These are phyloP conservation scores for Taurulus bubalis DNA, from an alignment of 2,113 vertebrate genomes.

Conservation along the genomic window DNA sequence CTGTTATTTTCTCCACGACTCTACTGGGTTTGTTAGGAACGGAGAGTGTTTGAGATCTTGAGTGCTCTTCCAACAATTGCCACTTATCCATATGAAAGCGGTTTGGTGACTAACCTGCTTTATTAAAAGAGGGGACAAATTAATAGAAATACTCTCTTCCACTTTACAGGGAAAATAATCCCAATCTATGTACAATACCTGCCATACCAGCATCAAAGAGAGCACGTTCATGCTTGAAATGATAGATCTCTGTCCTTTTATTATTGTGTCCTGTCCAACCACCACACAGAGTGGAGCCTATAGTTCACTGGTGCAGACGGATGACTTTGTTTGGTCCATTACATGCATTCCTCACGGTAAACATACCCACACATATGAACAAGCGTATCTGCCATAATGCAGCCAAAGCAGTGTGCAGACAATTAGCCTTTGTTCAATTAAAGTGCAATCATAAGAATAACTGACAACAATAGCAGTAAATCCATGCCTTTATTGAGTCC, in stretches of 20 bases:
- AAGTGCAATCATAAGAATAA: conserved; percentile 65
- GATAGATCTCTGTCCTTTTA: conserved; percentile 41
- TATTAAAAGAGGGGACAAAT: neutral
- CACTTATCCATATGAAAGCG: neutral
- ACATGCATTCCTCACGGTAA: conserved; percentile 25
- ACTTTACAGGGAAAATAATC: neutral
- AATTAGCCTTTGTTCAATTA: conserved; percentile 68
- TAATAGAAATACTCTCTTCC: neutral
- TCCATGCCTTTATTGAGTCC: conserved; percentile 59
- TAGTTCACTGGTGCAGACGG: conserved; percentile 54
- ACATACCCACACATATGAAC: conserved; percentile 42
- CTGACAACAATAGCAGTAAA: conserved; percentile 67
- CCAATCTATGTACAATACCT: conserved; percentile 11
- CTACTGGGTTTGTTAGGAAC: neutral
- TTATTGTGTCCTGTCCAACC: conserved; percentile 50
- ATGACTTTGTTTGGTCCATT: conserved; percentile 41
- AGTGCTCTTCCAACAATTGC: neutral
- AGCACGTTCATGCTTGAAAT: conserved; percentile 15
- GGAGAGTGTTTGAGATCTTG: neutral
- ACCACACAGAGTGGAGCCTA: conserved; percentile 32
- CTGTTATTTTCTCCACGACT: neutral
- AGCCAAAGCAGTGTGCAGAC: conserved; percentile 39
- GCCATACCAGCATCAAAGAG: conserved; percentile 3
- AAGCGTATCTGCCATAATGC: conserved; percentile 41
- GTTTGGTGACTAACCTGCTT: neutral